Evolutionary conservation across 2,888 invertebrate species (phyloP), one percentile per base, ranked within the genome.

Genomic region (Sylvicola fuscatus): DNA sequence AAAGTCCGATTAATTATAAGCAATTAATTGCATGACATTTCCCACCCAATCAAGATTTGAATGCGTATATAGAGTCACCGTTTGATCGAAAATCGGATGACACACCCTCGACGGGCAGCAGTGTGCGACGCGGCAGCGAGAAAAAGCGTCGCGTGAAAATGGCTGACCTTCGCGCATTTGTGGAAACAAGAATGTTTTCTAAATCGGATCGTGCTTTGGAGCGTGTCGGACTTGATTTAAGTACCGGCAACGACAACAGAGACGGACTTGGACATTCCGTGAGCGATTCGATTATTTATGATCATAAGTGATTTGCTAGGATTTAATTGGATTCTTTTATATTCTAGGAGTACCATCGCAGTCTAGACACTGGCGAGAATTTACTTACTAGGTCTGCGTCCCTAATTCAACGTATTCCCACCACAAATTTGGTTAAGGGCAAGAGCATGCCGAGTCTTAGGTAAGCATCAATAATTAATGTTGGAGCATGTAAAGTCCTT

Each of bases 361-460:
- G 83, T 52, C 61, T 84, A 38, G 84, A 84, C 47, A 79, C 82
- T 2, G 74, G 76, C 1, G 84, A 83, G 41, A 72, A 71, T 45
- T 74, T 78, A 41, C 60, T 82, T 34, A 70, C 76, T 0, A 68
- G 76, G 43, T 80, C 77, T 2, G 72, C 71, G 31, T 69, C 81
- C 2, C 70, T 70, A 35, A 66, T 70, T 36, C 71, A 73, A 32
- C 74, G 74, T 43, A 62, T 67, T 2, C 65, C 69, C 0, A 62
- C 68, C 12, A 68, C 70, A 36, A 84, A 82, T 57, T 65, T 90
- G 35, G 78, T 84, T 40, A 86, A 92, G 65, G 90, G 92, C 40
- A 90, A 90, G 62, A 92, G 90, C 65, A 89, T 93, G 89, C 92
- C 92, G 3, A 89, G 89, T 51, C 64, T 92, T 41, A 87, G 87